Evolutionary conservation across 1,140 invertebrate species (phyloP).

Genomic region (Leucophenga varia): DNA sequence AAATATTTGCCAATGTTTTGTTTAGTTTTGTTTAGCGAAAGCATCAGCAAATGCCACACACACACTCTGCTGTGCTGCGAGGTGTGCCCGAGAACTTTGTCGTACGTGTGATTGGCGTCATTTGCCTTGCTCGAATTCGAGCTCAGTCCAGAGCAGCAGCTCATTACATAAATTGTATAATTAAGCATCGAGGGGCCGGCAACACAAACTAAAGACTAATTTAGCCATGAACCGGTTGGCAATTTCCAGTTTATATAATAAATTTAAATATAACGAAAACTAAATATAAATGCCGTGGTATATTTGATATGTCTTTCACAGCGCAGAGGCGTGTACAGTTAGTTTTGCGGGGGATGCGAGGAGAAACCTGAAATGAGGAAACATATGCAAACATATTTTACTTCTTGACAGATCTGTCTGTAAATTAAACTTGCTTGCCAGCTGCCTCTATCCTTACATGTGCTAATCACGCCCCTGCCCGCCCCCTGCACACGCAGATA

Average conservation of each 20-base stretch:
- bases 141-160: background rate
- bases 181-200: conserved; percentile 29
- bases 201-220: conserved; percentile 14
- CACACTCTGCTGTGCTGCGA: conserved; percentile 17
- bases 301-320: conserved; percentile 1
- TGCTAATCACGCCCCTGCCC: no score
- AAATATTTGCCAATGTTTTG: no score
- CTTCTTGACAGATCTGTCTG: no score
- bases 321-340: no score
- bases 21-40: conserved; percentile 27
- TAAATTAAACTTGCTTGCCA: no score
- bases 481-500: no score
- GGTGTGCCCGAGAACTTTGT: conserved; percentile 26
- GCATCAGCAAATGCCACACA: background rate
- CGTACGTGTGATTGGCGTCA: conserved; percentile 7
- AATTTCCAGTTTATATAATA: conserved; percentile 38
- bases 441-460: no score
- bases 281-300: conserved; percentile 2
- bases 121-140: conserved; percentile 8
- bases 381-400: no score
- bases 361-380: no score
- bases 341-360: no score
- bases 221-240: conserved; percentile 31
- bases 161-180: conserved; percentile 34
- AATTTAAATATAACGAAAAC: conserved; percentile 26